Base-by-base conservation (phyloP, 2,888 invertebrate species). In the Cosmorhoe ocellata region DNA sequence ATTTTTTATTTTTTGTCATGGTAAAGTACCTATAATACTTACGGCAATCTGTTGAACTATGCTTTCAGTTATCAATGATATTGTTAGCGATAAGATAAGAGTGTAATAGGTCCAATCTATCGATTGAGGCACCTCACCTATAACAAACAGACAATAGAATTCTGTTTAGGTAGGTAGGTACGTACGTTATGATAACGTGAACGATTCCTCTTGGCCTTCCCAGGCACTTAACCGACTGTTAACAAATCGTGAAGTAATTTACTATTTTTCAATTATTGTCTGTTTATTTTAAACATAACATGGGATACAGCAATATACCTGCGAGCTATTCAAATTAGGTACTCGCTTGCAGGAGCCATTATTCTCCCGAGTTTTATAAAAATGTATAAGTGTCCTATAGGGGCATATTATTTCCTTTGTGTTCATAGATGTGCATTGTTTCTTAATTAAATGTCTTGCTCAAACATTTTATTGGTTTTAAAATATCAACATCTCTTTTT, bases 341-440 rank as follows among this genome's bases (percentile, higher is more conserved):
- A 51, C 54, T 59, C 41, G 56, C 59, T 53, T 56, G 58, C 57
- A 63, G 56, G 49, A 62, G 61, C 62, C 65, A 69, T 74, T 71
- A 74, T 71, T 63, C 62, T 56, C 49, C 48, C 34, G 58, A 60
- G 60, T 61, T 69, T 66, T 55, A 69, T 74, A 73, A 73, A 75
- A 72, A 63, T 63, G 54, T 66, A 58, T 66, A 71, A 70, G 66
- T 62, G 67, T 69, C 67, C 63, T 63, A 78, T 76, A 71, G 73
- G 76, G 75, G 75, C 69, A 74, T 78, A 76, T 76, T 78, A 78
- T 79, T 78, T 76, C 56, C 65, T 51, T 59, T 58, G 69, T 71
- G 73, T 78, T 64, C 64, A 69, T 69, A 67, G 69, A 66, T 69
- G 67, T 68, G 66, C 61, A 59, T 73, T 58, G 70, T 69, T 65